These are phyloP conservation scores for Leptinotarsa tumamoca DNA, from an alignment of 2,888 invertebrate species.

Conservation along the genomic window DNA sequence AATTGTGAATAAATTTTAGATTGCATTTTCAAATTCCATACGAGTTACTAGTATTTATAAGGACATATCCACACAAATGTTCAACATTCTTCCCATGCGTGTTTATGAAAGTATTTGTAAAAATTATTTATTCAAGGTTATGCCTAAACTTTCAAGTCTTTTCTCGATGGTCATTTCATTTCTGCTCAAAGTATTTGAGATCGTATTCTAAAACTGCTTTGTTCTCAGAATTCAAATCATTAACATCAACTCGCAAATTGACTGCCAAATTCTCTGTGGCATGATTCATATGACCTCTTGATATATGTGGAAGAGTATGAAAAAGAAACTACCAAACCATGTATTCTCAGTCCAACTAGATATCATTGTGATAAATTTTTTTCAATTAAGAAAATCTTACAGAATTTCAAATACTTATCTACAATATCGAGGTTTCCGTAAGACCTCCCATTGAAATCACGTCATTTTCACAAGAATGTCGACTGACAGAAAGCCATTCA, in stretches of 20 bases:
- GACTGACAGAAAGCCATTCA: slow-evolving; percentile 19
- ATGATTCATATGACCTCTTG: slow-evolving; percentile 16
- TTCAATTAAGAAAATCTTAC: not conserved
- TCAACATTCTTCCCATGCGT: not conserved
- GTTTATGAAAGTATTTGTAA: not conserved
- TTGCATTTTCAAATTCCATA: too few relatives aligned
- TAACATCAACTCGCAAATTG: slow-evolving; percentile 15
- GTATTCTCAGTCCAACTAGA: too few relatives aligned
- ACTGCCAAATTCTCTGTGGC: slow-evolving; percentile 11
- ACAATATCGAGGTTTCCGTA: slow-evolving; percentile 48
- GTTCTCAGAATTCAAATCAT: slow-evolving; percentile 3
- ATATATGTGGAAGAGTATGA: not conserved
- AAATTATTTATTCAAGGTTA: slow-evolving; percentile 4
- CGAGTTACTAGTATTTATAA: not conserved
- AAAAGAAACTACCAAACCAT: too few relatives aligned
- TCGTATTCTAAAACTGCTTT: not conserved
- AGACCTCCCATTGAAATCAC: slow-evolving; percentile 52
- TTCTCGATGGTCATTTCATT: not conserved
- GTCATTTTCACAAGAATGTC: slow-evolving; percentile 40
- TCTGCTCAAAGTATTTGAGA: not conserved
- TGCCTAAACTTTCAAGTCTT: not conserved
- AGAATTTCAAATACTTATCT: not conserved
- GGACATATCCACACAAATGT: not conserved
- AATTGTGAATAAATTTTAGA: too few relatives aligned
- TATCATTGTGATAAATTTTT: too few relatives aligned